These are phyloP conservation scores for Gastrophysa polygoni DNA, from an alignment of 2,888 invertebrate genomes.

Conservation along the genomic window DNA sequence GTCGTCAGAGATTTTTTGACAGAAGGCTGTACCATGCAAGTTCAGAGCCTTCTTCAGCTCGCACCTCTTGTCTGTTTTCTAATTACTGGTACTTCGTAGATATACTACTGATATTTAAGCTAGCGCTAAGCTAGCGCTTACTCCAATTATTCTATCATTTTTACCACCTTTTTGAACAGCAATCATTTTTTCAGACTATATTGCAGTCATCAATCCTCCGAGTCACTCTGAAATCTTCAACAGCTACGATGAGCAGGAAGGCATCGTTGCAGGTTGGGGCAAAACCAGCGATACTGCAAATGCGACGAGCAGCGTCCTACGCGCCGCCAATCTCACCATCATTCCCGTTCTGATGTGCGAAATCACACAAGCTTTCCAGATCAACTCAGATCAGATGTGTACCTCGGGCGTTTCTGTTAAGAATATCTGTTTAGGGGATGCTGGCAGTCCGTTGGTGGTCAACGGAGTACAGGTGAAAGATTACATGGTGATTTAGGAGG, in stretches of 20 bases:
- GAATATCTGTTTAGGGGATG: slow-evolving; percentile 37
- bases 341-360: slow-evolving; percentile 29
- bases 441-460: slow-evolving; percentile 33
- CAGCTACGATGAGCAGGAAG: slow-evolving; percentile 22
- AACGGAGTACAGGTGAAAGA: slow-evolving; percentile 32
- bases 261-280: slow-evolving; percentile 35
- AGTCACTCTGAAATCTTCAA: slow-evolving; percentile 18
- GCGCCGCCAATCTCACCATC: slow-evolving; percentile 28
- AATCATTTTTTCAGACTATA: not conserved
- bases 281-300: slow-evolving; percentile 26
- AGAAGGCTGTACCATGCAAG: no score
- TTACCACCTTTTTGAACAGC: no score
- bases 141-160: no score
- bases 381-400: slow-evolving; percentile 31
- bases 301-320: slow-evolving; percentile 23
- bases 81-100: no score
- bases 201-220: slow-evolving; percentile 21
- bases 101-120: no score
- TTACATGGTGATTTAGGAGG: no score
- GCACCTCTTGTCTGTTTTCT: no score
- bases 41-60: no score
- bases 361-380: slow-evolving; percentile 24
- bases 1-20: no score
- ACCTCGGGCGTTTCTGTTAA: slow-evolving; percentile 25
- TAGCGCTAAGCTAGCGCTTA: no score